Conservation (phyloP, 2,113 vertebrate genomes). For the Megaleporinus macrocephalus region DNA sequence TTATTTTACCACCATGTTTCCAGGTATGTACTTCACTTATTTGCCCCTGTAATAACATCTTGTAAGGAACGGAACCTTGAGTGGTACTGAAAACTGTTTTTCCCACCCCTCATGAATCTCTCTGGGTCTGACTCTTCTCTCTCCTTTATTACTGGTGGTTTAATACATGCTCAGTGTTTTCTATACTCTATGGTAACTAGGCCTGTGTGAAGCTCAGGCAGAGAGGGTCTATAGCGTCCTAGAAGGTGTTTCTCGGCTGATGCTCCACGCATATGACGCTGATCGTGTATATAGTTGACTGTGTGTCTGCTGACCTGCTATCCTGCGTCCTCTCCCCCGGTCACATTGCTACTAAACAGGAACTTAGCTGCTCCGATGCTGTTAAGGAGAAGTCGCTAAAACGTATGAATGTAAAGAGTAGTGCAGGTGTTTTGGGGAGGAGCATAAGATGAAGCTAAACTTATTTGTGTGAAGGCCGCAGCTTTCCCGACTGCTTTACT, state of each 20-base stretch:
- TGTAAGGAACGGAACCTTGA: too few species aligned
- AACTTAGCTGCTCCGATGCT: conserved; percentile 28
- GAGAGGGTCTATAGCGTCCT: conserved; percentile 33
- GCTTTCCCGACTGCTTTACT: background rate
- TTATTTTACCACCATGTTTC: too few species aligned
- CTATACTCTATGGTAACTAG: conserved; percentile 43
- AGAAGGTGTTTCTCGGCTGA: conserved; percentile 60
- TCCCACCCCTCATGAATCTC: background rate
- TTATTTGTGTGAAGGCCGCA: conserved; percentile 2
- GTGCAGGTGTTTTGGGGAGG: background rate
- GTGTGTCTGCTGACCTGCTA: background rate
- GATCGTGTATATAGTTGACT: conserved; percentile 29
- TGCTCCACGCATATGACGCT: conserved; percentile 68
- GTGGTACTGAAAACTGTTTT: background rate
- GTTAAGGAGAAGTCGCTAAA: background rate
- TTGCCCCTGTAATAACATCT: too few species aligned
- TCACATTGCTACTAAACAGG: conserved; percentile 7
- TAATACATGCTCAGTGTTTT: conserved; percentile 27
- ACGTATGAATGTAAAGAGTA: conserved; percentile 29
- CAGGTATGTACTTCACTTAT: too few species aligned
- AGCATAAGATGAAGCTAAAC: background rate
- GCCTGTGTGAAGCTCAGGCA: conserved; percentile 37
- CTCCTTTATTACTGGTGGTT: conserved; percentile 4
- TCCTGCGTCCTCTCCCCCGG: background rate
- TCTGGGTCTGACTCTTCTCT: background rate